Evolutionary conservation across 2,888 invertebrate genomes (phyloP).

Genomic region (Athalia rosae): DNA sequence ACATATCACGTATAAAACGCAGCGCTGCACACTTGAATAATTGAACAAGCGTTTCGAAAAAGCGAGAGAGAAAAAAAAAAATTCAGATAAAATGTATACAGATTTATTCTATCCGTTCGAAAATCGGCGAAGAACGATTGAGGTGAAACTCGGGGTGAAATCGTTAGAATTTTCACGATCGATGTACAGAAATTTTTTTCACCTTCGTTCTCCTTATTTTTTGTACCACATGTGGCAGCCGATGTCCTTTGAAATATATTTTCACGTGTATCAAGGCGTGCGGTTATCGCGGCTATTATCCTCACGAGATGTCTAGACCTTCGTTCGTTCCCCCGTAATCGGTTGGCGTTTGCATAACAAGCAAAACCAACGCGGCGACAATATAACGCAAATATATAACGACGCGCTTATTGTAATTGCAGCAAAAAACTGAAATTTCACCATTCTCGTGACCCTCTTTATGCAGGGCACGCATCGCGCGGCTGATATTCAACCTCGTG

Average conservation of each 20-base stretch:
- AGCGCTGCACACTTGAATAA: not conserved
- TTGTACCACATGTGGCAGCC: not conserved
- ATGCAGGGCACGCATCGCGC: not conserved
- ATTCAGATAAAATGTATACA: too few relatives aligned
- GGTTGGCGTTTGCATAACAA: slow-evolving; percentile 17
- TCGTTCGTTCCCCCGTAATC: slow-evolving; percentile 15
- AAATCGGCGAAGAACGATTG: too few relatives aligned
- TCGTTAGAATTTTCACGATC: too few relatives aligned
- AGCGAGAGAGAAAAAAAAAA: too few relatives aligned
- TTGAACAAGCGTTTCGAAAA: too few relatives aligned
- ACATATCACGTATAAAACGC: not conserved
- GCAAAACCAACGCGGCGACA: not conserved
- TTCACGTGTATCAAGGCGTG: not conserved
- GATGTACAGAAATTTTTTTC: too few relatives aligned
- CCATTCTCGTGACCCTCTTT: not conserved
- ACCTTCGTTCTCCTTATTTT: not conserved
- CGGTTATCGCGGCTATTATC: not conserved
- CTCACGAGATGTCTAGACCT: slow-evolving; percentile 26
- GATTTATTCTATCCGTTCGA: too few relatives aligned
- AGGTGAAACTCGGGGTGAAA: too few relatives aligned
- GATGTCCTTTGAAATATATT: not conserved
- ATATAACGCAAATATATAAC: not conserved
- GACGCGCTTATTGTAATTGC: not conserved
- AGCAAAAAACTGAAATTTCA: slow-evolving; percentile 2
- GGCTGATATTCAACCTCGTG: not conserved